Conservation (phyloP, 2,888 invertebrate species). For the Mechanitis messenoides region DNA sequence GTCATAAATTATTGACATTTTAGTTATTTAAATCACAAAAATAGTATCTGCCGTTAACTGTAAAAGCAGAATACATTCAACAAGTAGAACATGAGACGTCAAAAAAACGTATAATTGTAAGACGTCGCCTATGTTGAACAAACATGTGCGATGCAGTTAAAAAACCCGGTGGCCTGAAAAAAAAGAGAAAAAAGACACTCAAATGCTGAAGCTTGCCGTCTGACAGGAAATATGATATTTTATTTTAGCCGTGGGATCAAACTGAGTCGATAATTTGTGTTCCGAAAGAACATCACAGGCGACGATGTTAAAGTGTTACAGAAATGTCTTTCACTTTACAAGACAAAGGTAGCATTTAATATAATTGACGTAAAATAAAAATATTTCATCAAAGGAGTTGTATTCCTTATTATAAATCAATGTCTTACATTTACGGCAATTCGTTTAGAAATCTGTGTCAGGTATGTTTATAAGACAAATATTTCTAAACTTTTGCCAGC, state of each 20-base stretch:
- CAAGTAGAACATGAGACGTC: constrained; percentile 26
- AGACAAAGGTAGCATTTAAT: constrained; percentile 45
- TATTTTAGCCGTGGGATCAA: constrained; percentile 77
- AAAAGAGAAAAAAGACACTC: constrained; percentile 63
- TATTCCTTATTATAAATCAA: too few species aligned
- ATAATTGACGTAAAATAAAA: constrained; percentile 39
- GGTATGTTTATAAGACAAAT: too few species aligned
- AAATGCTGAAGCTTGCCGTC: constrained; percentile 66
- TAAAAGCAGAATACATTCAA: constrained; percentile 18
- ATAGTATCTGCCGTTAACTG: too few species aligned
- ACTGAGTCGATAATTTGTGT: constrained; percentile 73
- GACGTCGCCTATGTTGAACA: constrained; percentile 62
- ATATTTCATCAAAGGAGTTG: constrained; percentile 17
- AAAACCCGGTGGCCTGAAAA: constrained; percentile 63
- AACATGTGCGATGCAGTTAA: constrained; percentile 73
- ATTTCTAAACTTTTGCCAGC: too few species aligned
- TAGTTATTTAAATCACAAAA: too few species aligned
- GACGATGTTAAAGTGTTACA: constrained; percentile 63
- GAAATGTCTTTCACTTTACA: constrained; percentile 59
- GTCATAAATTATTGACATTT: too few species aligned
- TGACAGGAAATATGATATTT: constrained; percentile 77
- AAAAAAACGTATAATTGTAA: constrained; percentile 36
- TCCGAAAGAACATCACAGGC: constrained; percentile 65
- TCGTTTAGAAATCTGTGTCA: too few species aligned
- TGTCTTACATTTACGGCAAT: too few species aligned